Evolutionary conservation across 2,113 vertebrate species (phyloP), one percentile per base, ranked within the genome.

Genomic region (Caretta caretta): DNA sequence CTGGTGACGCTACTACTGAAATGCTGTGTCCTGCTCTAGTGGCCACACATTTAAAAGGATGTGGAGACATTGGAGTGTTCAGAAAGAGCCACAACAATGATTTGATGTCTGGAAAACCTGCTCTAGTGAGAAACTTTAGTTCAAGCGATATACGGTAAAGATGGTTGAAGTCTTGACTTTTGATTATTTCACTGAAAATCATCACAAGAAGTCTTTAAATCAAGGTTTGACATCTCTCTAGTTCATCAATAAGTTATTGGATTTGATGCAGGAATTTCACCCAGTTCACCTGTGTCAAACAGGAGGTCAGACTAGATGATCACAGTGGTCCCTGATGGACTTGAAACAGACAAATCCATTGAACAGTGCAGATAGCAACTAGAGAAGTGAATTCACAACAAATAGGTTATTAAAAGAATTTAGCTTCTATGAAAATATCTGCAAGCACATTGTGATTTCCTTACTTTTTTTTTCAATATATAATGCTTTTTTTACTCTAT

Each of bases 381-480:
- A 51, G 38, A 93, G 82, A 22, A 86, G 57, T 78, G 42, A 42
- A 50, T 59, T 83, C 19, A 50, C 25, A 69, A 49, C 9, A 57
- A 81, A 54, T 84, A 88, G 57, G 82, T 89, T 83, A 69, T 82
- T 81, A 9, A 25, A 4, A 79, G 62, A 90, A 79, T 57, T 9
- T 89, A 96, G 22, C 79, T 89, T 12, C 49, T 89, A 16, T 86
- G 53, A 25, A 94, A 90, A 95, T 81, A 48, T 14, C 12, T 57
- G 86, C 16, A 90, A 65, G 42, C 86, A 25, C 51, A 59, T 83
- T 89, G 94, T 89, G 72, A 48, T 84, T 96, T 95, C 81, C 10
- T 94, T 9, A 38, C 49, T 57, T 4, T 88, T 89, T 90, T 10
- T 50, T 10, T 5, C 5, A 57, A 10, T 31, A 48, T 16, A 10